Percentiles rank a stretch among this genome's conserved stretches.
Evolutionary conservation across 2,888 invertebrate species (phyloP).

Genomic region (Cerastis rubricosa): DNA sequence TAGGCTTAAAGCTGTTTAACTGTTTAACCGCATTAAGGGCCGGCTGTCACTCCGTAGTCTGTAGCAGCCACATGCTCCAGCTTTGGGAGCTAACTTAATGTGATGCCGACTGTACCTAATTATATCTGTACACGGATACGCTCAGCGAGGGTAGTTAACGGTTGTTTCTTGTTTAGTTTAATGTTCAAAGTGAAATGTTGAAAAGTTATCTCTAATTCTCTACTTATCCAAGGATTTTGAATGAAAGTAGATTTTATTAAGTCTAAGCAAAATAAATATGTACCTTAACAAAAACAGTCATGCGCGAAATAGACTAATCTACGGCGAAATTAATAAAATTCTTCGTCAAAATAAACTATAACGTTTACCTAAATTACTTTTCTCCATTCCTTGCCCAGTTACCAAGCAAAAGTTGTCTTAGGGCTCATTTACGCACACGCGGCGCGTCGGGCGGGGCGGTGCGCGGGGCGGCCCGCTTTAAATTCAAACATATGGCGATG

Average conservation of each 20-base stretch:
- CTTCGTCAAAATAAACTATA: slow-evolving; percentile 12
- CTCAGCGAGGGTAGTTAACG: slow-evolving; percentile 24
- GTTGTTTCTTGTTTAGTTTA: slow-evolving; percentile 38
- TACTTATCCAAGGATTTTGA: background rate
- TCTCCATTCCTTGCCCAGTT: background rate
- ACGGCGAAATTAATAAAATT: slow-evolving; percentile 23
- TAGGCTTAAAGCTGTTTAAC: slow-evolving; percentile 68
- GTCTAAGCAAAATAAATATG: too few relatives aligned
- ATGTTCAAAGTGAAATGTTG: slow-evolving; percentile 26
- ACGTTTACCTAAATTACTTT: slow-evolving; percentile 19
- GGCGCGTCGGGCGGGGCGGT: too few relatives aligned
- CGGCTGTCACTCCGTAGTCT: slow-evolving; percentile 56
- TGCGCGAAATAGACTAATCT: slow-evolving; percentile 1
- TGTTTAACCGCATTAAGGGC: slow-evolving; percentile 69
- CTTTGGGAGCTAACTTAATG: slow-evolving; percentile 58
- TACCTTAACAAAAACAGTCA: background rate
- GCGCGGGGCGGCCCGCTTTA: too few relatives aligned
- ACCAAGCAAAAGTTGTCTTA: slow-evolving; percentile 3
- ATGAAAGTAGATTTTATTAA: background rate
- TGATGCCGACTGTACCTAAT: slow-evolving; percentile 59
- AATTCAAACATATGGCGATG: too few relatives aligned
- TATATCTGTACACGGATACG: slow-evolving; percentile 44
- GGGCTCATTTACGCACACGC: too few relatives aligned
- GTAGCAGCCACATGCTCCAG: slow-evolving; percentile 50
- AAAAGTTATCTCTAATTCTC: background rate